These are phyloP conservation scores for Macrochelys suwanniensis DNA, from an alignment of 2,797 vertebrate genomes.

Conservation along the genomic window DNA sequence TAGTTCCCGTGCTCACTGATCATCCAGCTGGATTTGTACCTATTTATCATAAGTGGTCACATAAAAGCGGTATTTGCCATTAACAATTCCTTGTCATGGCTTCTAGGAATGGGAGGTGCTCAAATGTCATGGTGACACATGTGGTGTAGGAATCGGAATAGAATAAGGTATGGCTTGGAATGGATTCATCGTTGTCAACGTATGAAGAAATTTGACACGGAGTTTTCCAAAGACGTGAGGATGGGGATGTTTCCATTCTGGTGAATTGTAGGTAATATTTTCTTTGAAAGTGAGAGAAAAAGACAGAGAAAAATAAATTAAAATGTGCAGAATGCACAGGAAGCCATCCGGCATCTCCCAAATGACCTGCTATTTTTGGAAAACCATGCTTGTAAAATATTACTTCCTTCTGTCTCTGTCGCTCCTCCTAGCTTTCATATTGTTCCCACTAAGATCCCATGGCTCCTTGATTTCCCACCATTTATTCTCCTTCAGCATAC, in stretches of 20 bases:
- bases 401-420: fast-evolving
- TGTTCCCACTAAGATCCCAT: background rate
- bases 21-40: background rate
- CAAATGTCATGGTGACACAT: background rate
- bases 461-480: fast-evolving
- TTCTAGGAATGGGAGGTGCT: background rate
- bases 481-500: background rate
- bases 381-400: background rate
- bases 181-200: background rate
- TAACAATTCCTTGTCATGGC: background rate
- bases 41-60: background rate
- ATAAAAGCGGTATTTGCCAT: background rate
- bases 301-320: background rate
- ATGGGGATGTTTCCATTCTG: background rate
- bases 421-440: fast-evolving
- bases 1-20: background rate
- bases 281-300: background rate
- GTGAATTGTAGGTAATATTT: background rate
- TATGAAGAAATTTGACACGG: background rate
- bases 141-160: background rate
- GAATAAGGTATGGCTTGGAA: background rate
- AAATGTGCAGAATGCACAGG: background rate
- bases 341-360: background rate
- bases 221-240: background rate
- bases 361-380: background rate